Conservation (phyloP, 2,888 invertebrate genomes). For the Drosophila rellima region DNA sequence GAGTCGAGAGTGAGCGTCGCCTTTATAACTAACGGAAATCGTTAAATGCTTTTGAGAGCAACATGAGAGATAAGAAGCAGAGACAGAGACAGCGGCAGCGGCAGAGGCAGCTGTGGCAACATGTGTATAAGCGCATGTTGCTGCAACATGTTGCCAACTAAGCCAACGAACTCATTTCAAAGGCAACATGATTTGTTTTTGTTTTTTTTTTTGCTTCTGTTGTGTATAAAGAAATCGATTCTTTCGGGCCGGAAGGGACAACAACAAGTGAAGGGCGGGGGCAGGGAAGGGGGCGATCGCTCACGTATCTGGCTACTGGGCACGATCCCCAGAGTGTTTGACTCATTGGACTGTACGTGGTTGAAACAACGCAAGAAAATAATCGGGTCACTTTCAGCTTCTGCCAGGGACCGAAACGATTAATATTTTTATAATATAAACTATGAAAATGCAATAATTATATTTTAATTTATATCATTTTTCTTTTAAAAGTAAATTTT, state of each 20-base stretch:
- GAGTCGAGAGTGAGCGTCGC: conserved; percentile 36
- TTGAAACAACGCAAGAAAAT: conserved; percentile 10
- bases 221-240: conserved; percentile 72
- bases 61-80: conserved; percentile 42
- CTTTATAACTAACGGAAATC: conserved; percentile 70
- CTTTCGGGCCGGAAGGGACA: conserved; percentile 54
- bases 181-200: conserved; percentile 28
- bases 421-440: too few species aligned
- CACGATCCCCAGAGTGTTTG: conserved; percentile 53
- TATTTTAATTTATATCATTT: too few species aligned
- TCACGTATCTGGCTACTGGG: conserved; percentile 62
- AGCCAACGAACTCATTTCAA: conserved; percentile 61
- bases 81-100: conserved; percentile 26
- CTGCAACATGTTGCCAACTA: conserved; percentile 74
- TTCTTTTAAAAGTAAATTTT: too few species aligned
- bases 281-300: conserved; percentile 17
- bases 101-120: conserved; percentile 35
- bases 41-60: conserved; percentile 60
- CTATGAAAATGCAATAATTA: too few species aligned
- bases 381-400: conserved; percentile 63
- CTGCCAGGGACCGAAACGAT: conserved; percentile 29
- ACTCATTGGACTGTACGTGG: conserved; percentile 48
- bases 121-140: conserved; percentile 40
- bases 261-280: not conserved
- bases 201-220: conserved; percentile 5